Conservation (phyloP, 2,797 vertebrate species). For the Lagorchestes hirsutus region DNA sequence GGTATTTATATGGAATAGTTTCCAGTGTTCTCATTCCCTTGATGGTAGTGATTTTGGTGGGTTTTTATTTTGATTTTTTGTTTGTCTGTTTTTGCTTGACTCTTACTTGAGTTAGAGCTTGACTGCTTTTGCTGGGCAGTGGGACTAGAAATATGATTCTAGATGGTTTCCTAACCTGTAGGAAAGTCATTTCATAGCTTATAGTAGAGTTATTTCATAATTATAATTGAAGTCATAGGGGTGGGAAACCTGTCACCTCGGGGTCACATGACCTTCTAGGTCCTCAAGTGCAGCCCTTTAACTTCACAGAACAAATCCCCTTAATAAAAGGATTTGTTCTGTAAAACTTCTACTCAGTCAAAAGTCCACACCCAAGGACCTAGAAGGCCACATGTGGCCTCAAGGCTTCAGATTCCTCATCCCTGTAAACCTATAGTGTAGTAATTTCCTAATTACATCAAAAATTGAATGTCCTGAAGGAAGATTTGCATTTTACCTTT, state of each 20-base stretch:
- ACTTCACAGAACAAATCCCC: no score
- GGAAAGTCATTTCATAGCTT: no score
- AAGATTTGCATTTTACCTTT: not conserved
- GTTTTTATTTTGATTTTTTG: not conserved
- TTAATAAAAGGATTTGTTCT: no score
- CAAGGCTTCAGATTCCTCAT: no score
- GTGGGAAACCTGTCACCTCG: no score
- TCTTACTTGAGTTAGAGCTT: not conserved
- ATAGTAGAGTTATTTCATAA: no score
- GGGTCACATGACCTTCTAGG: no score
- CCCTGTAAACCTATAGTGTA: not conserved
- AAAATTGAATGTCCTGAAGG: not conserved
- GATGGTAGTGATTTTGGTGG: not conserved
- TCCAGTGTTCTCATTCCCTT: not conserved
- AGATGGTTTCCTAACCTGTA: not conserved
- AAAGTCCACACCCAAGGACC: no score
- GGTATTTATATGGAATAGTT: not conserved
- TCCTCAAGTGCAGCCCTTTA: no score
- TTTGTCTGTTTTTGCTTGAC: not conserved
- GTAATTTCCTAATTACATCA: not conserved
- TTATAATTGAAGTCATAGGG: no score
- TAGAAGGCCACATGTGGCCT: no score
- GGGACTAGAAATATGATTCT: not conserved
- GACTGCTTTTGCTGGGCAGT: not conserved
- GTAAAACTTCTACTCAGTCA: no score